Evolutionary conservation across 2,113 vertebrate species (phyloP).

Genomic region (Otis tarda): DNA sequence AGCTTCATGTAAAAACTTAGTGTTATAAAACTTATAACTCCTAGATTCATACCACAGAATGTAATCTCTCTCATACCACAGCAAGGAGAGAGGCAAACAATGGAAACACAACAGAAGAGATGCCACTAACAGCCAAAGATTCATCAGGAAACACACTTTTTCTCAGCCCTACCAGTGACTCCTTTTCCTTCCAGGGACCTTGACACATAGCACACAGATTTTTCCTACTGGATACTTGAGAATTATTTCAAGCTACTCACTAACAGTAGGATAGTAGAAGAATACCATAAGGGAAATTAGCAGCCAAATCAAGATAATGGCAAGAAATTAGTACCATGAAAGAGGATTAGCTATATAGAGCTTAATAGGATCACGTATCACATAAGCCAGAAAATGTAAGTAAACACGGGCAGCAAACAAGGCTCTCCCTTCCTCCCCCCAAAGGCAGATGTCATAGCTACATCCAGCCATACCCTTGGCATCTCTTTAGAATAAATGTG

Average conservation of each 20-base stretch:
- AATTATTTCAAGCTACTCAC: not conserved
- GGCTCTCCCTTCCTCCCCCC: not conserved
- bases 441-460: not conserved
- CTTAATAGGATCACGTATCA: slow-evolving; percentile 7
- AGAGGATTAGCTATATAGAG: slow-evolving; percentile 36
- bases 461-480: not conserved
- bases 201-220: not conserved
- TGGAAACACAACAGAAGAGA: not conserved
- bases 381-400: not conserved
- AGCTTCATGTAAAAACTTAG: not conserved
- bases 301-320: slow-evolving; percentile 34
- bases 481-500: slow-evolving; percentile 3
- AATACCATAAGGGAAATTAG: slow-evolving; percentile 12
- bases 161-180: not conserved
- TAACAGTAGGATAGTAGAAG: not conserved
- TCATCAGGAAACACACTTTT: not conserved
- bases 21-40: not conserved
- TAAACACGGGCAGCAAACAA: not conserved
- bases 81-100: too few species aligned
- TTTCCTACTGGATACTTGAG: not conserved
- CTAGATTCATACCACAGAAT: not conserved
- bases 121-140: not conserved
- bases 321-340: not conserved
- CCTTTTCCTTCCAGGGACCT: not conserved
- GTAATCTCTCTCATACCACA: not conserved